phyloP scores from a whole-genome alignment of 2,888 invertebrate species.

The Cataglyphis altisquamis region DNA sequence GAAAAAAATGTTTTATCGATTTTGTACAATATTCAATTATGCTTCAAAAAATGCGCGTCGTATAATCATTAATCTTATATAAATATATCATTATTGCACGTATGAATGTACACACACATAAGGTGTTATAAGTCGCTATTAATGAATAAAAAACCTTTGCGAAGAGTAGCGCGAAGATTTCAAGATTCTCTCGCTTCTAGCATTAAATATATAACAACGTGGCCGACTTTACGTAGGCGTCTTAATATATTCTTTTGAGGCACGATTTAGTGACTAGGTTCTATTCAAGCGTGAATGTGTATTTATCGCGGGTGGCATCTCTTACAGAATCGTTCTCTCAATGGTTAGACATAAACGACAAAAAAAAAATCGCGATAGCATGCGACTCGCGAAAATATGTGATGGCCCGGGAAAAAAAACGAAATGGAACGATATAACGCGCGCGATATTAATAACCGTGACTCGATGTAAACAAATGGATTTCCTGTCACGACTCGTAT shows the following conservation, averaged over 20 bases:
- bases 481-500: constrained; percentile 48
- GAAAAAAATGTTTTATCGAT: background rate
- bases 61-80: background rate
- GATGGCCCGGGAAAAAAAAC: constrained; percentile 45
- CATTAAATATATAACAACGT: background rate
- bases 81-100: background rate
- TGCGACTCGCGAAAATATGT: constrained; percentile 14
- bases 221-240: background rate
- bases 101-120: background rate
- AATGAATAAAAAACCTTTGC: constrained; percentile 17
- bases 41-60: background rate
- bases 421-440: constrained; percentile 55
- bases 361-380: background rate
- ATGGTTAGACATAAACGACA: background rate
- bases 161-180: background rate
- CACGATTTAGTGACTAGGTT: background rate
- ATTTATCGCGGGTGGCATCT: constrained; percentile 27
- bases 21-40: background rate
- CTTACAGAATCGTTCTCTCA: constrained; percentile 25
- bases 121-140: background rate
- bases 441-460: constrained; percentile 62
- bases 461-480: constrained; percentile 61
- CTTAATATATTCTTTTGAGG: constrained; percentile 15
- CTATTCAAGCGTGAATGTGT: constrained; percentile 3
- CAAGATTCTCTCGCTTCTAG: background rate